These are phyloP conservation scores for Isurus oxyrinchus DNA, from an alignment of 2,113 vertebrate genomes.

Conservation along the genomic window DNA sequence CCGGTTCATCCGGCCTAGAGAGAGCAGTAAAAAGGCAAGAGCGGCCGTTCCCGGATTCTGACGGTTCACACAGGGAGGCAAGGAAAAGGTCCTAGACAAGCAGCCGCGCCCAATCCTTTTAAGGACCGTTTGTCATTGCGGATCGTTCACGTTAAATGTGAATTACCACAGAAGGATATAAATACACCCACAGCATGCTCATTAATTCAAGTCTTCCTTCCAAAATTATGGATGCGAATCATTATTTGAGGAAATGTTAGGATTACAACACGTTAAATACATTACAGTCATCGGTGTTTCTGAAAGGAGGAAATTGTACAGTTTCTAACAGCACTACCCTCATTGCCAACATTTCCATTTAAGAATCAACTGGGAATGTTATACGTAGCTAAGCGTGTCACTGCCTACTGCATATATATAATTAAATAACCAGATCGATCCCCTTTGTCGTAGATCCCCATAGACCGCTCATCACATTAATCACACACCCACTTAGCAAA, in stretches of 20 bases:
- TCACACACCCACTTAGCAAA: neutral
- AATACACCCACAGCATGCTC: neutral
- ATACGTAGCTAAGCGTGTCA: neutral
- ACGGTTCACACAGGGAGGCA: neutral
- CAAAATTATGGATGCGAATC: neutral
- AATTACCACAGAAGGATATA: neutral
- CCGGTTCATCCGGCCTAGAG: neutral
- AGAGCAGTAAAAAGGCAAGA: neutral
- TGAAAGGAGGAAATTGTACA: neutral
- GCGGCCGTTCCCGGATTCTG: neutral
- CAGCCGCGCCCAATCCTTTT: constrained; percentile 31
- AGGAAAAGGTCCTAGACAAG: neutral
- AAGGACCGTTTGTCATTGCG: constrained; percentile 15
- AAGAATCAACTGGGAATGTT: neutral
- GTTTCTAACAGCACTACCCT: neutral
- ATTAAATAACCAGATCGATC: neutral
- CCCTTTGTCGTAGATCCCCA: neutral
- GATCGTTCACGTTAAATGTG: neutral
- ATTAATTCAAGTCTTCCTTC: neutral
- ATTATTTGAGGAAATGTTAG: neutral
- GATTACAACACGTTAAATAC: neutral
- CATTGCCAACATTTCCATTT: neutral
- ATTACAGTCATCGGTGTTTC: neutral
- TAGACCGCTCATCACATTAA: neutral
- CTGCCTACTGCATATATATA: neutral